Percentiles rank a stretch among this genome's conserved stretches.
Evolutionary conservation across 2,888 invertebrate species (phyloP).

Genomic region (Pseudococcus viburni): DNA sequence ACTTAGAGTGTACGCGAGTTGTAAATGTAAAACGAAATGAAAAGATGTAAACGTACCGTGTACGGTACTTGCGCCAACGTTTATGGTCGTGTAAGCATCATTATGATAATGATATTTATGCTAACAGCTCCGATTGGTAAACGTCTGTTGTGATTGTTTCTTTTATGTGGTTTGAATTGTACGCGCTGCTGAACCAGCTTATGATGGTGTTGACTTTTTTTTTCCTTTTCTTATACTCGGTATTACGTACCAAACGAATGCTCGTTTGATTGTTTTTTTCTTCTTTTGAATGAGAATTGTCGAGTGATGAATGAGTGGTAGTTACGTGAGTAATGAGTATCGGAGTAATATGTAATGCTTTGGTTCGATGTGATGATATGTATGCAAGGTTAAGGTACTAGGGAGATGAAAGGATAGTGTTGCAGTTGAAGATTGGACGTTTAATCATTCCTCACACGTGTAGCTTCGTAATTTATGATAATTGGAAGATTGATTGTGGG

Average conservation of each 20-base stretch:
- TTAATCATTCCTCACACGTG: not conserved
- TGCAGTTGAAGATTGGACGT: not conserved
- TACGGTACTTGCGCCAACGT: constrained; percentile 46
- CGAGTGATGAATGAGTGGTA: constrained; percentile 36
- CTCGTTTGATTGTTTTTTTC: constrained; percentile 39
- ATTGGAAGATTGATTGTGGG: not conserved
- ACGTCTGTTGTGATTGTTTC: constrained; percentile 47
- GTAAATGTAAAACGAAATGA: constrained; percentile 36
- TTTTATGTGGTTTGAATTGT: constrained; percentile 37
- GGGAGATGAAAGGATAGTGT: not conserved
- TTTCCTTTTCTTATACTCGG: not conserved
- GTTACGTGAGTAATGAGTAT: constrained; percentile 14
- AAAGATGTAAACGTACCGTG: constrained; percentile 28
- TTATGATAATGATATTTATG: constrained; percentile 54
- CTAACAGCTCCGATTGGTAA: constrained; percentile 49
- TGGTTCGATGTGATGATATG: not conserved
- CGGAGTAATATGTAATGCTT: not conserved
- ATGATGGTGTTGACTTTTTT: constrained; percentile 26
- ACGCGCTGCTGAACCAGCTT: constrained; percentile 38
- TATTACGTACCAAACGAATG: not conserved
- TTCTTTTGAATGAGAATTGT: constrained; percentile 41
- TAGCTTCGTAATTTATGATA: not conserved
- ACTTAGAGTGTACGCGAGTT: constrained; percentile 25
- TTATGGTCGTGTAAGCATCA: constrained; percentile 55
- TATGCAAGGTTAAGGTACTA: not conserved